phyloP scores from a whole-genome alignment of 2,888 invertebrate genomes.

The Lysandra bellargus region DNA sequence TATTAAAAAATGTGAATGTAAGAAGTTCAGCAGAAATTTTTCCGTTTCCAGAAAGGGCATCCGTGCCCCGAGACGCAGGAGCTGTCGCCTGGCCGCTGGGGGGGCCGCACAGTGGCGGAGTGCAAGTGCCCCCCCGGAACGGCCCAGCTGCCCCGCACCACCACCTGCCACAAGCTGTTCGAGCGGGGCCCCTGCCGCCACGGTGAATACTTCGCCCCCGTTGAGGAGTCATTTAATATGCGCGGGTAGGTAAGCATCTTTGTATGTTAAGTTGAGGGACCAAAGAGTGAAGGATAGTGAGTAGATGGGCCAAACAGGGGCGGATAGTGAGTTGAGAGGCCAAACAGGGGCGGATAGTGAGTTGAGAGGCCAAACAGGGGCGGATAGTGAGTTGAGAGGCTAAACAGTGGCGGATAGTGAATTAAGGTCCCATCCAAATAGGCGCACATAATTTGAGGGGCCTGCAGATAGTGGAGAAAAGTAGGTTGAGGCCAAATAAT shows the following conservation, averaged over 20 bases:
- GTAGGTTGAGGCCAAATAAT: too few species aligned
- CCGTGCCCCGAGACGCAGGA: slow-evolving; percentile 94
- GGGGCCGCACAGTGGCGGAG: slow-evolving; percentile 84
- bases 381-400: neutral
- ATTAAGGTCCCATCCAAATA: too few species aligned
- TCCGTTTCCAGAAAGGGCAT: slow-evolving; percentile 80
- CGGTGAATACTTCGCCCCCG: slow-evolving; percentile 89
- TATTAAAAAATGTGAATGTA: too few species aligned
- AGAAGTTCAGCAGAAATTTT: too few species aligned
- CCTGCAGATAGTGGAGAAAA: too few species aligned
- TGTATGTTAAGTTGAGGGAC: neutral
- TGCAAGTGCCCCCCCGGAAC: slow-evolving; percentile 92
- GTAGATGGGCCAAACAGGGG: neutral
- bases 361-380: neutral
- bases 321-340: neutral
- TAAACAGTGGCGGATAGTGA: too few species aligned
- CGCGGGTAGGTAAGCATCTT: slow-evolving; percentile 74
- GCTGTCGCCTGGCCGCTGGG: slow-evolving; percentile 82
- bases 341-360: too few species aligned
- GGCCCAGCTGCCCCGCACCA: slow-evolving; percentile 84
- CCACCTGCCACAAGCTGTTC: slow-evolving; percentile 87
- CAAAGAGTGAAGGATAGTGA: neutral
- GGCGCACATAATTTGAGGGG: too few species aligned
- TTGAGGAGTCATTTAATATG: slow-evolving; percentile 76
- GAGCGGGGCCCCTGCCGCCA: slow-evolving; percentile 86